Evolutionary conservation across 1,140 invertebrate species (phyloP).

Genomic region (Teleogryllus occipitalis): DNA sequence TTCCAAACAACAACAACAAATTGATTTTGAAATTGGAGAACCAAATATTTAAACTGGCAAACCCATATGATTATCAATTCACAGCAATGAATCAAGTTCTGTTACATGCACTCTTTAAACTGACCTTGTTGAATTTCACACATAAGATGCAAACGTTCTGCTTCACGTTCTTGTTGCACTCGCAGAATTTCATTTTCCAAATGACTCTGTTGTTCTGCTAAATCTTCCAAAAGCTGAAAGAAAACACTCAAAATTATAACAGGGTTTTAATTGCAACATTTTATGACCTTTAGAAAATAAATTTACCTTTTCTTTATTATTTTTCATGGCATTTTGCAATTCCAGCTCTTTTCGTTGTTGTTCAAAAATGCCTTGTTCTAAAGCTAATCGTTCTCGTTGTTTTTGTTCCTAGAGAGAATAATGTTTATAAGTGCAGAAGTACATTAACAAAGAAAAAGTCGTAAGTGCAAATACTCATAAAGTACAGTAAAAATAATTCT

Average conservation of each 20-base stretch:
- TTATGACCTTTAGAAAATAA: not conserved
- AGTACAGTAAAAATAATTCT: no score
- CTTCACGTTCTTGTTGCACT: constrained; percentile 53
- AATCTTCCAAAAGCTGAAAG: constrained; percentile 47
- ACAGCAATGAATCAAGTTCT: no score
- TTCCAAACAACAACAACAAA: no score
- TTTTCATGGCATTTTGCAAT: constrained; percentile 42
- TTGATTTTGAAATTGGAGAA: no score
- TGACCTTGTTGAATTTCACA: constrained; percentile 42
- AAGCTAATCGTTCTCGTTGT: constrained; percentile 42
- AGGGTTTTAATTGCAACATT: not conserved
- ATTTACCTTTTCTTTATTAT: constrained; percentile 43
- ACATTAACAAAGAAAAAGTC: no score
- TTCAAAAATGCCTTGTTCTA: constrained; percentile 44
- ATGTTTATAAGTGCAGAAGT: no score
- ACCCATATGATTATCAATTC: no score
- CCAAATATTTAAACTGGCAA: no score
- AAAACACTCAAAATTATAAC: constrained; percentile 4
- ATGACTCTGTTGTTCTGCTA: constrained; percentile 51
- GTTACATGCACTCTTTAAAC: no score
- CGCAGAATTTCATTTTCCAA: constrained; percentile 54
- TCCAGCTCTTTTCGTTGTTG: constrained; percentile 45
- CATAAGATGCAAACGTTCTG: constrained; percentile 50
- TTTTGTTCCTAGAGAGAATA: constrained; percentile 38
- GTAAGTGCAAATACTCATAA: no score